Evolutionary conservation across 2,797 vertebrate genomes (phyloP).

Genomic region (Paguma larvata): DNA sequence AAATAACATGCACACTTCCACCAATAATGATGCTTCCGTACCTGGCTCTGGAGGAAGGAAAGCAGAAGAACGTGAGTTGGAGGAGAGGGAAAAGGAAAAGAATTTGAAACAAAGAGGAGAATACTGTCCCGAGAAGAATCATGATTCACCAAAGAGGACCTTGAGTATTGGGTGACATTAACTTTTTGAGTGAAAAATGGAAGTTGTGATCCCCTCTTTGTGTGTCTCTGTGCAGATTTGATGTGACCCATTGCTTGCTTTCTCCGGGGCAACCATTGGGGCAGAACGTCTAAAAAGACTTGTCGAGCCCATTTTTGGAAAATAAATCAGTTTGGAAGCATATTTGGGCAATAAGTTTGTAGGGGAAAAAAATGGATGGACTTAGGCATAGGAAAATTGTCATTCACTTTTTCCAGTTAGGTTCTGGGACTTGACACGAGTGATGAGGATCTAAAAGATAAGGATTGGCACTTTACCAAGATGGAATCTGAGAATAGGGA

Average conservation of each 20-base stretch:
- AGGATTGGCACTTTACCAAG: neutral
- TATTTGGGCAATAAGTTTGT: neutral
- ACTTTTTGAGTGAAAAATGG: neutral
- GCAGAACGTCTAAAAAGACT: neutral
- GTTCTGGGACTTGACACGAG: neutral
- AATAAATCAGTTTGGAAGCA: neutral
- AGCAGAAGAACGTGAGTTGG: neutral
- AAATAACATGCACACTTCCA: neutral
- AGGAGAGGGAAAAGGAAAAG: neutral
- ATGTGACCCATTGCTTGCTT: neutral
- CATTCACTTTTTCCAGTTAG: constrained; percentile 38
- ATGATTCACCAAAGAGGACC: neutral
- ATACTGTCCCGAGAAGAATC: neutral
- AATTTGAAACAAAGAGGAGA: neutral
- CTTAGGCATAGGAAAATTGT: neutral
- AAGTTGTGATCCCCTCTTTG: neutral
- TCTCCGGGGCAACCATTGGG: neutral
- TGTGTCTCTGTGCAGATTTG: neutral
- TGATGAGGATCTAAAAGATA: constrained; percentile 33
- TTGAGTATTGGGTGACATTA: neutral
- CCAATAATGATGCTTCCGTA: neutral
- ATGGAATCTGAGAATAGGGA: neutral
- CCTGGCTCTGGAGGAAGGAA: neutral
- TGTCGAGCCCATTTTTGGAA: neutral
- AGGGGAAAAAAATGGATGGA: neutral